phyloP scores from a whole-genome alignment of 2,113 vertebrate species.

The Sceloporus tristichus region DNA sequence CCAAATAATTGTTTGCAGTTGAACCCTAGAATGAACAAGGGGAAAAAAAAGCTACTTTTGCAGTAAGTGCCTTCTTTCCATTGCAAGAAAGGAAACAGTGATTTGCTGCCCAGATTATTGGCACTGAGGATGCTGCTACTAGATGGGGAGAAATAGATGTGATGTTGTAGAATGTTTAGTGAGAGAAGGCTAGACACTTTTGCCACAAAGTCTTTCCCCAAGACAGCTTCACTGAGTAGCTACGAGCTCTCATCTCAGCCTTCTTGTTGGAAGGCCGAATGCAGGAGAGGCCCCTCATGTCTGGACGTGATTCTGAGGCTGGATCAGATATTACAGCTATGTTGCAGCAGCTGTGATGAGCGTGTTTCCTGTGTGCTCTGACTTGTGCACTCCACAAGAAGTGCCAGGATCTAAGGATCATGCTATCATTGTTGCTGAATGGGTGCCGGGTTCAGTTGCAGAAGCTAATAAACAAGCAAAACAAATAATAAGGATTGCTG shows the following conservation, averaged over 20 bases:
- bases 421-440: background rate
- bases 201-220: background rate
- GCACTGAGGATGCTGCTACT: constrained; percentile 9
- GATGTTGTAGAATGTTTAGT: constrained; percentile 5
- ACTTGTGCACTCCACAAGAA: background rate
- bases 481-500: background rate
- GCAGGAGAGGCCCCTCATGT: constrained; percentile 14
- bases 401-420: background rate
- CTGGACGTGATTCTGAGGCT: constrained; percentile 17
- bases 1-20: background rate
- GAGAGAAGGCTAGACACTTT: background rate
- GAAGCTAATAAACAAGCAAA: background rate
- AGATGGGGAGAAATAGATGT: constrained; percentile 12
- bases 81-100: background rate
- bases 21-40: background rate
- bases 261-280: background rate
- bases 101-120: constrained; percentile 4
- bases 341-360: background rate
- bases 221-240: background rate
- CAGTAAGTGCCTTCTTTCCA: constrained; percentile 10
- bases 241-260: background rate
- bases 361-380: background rate
- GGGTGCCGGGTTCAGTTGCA: background rate
- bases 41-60: background rate
- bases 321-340: constrained; percentile 15